These are phyloP conservation scores for Genyomyrus donnyi DNA, from an alignment of 2,113 vertebrate genomes.

Conservation along the genomic window DNA sequence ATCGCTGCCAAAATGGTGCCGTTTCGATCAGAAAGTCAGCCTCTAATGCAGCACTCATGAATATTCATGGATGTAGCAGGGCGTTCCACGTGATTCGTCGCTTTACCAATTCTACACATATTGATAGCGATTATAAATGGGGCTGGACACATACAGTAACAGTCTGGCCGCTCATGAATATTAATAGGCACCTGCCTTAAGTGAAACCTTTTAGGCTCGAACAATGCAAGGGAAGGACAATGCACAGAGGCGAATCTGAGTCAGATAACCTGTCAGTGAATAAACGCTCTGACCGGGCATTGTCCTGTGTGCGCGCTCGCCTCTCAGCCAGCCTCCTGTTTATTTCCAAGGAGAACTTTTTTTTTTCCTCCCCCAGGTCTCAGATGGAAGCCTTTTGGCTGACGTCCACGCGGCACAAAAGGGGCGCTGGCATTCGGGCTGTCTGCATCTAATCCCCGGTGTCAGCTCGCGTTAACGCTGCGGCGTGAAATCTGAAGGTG, in stretches of 20 bases:
- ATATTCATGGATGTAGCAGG: background rate
- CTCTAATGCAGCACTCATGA: background rate
- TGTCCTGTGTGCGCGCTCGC: conserved; percentile 25
- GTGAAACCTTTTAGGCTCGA: background rate
- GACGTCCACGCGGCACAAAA: conserved; percentile 91
- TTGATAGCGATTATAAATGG: background rate
- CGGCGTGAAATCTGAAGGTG: conserved; percentile 93
- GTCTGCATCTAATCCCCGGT: conserved; percentile 98
- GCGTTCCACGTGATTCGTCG: background rate
- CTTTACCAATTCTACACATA: background rate
- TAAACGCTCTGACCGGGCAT: background rate
- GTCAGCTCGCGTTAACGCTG: conserved; percentile 98
- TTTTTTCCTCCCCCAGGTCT: conserved; percentile 87
- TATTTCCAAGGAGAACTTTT: conserved; percentile 77
- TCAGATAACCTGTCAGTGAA: background rate
- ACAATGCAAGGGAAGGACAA: background rate
- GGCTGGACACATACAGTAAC: background rate
- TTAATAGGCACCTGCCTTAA: conserved; percentile 4
- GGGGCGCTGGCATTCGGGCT: conserved; percentile 88
- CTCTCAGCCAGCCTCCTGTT: conserved; percentile 53
- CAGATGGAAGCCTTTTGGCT: conserved; percentile 85
- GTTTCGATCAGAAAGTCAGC: background rate
- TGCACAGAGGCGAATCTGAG: background rate
- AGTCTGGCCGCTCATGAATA: background rate
- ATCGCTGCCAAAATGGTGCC: background rate